A percentile compares a stretch with the other conserved stretches of the same genome.
Evolutionary conservation across 1,140 invertebrate genomes (phyloP).

Genomic region (Orius insidiosus): DNA sequence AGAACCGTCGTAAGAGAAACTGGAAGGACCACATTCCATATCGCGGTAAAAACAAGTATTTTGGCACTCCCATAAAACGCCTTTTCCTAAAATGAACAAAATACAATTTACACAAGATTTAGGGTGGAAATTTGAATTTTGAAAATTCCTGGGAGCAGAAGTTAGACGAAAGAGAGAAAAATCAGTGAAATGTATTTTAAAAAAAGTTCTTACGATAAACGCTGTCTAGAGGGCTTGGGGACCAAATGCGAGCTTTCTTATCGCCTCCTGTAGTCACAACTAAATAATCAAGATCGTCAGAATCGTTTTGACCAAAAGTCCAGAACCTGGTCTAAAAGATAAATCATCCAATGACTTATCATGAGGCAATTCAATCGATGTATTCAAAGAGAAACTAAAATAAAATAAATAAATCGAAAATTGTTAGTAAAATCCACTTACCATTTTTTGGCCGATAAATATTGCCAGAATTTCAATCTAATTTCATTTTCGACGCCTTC

Average conservation of each 20-base stretch:
- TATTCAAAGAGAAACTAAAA: constrained; percentile 50
- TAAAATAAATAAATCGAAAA: constrained; percentile 16
- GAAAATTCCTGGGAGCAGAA: too few species aligned
- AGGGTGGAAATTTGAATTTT: too few species aligned
- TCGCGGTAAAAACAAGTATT: constrained; percentile 44
- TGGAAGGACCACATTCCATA: constrained; percentile 33
- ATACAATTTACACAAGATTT: constrained; percentile 12
- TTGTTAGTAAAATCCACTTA: constrained; percentile 25
- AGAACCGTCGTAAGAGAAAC: constrained; percentile 60
- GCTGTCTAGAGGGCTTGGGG: constrained; percentile 32
- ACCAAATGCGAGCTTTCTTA: constrained; percentile 57
- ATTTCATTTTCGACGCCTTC: constrained; percentile 41
- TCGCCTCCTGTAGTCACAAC: constrained; percentile 49
- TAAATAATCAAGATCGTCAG: constrained; percentile 27
- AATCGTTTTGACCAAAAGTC: constrained; percentile 18
- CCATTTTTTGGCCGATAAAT: constrained; percentile 39
- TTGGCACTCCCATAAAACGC: constrained; percentile 43
- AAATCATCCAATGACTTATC: constrained; percentile 38
- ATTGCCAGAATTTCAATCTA: constrained; percentile 66
- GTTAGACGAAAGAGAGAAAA: too few species aligned
- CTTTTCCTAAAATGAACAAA: constrained; percentile 27
- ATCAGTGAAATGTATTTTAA: background rate
- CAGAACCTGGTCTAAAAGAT: constrained; percentile 37
- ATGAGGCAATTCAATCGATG: constrained; percentile 54
- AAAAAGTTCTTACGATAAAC: constrained; percentile 29